These are phyloP conservation scores for Ambastaia sidthimunki DNA, from an alignment of 2,797 vertebrate genomes.

Conservation along the genomic window DNA sequence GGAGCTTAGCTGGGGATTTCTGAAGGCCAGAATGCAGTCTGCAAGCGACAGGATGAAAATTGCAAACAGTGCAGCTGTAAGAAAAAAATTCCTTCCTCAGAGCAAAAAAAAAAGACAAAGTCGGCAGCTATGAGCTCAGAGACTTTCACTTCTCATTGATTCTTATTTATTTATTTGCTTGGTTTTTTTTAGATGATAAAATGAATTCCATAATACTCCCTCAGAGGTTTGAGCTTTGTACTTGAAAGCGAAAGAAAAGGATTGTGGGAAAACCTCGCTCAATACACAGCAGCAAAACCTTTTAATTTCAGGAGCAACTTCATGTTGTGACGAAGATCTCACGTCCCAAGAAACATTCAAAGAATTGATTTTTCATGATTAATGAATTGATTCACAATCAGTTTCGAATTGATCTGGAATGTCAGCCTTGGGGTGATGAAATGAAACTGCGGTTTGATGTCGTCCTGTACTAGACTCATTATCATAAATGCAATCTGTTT, in stretches of 20 bases:
- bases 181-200: not conserved
- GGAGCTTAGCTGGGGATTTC: conserved; percentile 71
- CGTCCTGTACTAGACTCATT: conserved; percentile 27
- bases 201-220: conserved; percentile 56
- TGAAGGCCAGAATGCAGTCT: conserved; percentile 69
- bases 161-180: conserved; percentile 33
- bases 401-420: conserved; percentile 64
- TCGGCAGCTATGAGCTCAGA: conserved; percentile 64
- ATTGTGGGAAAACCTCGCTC: conserved; percentile 49
- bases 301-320: conserved; percentile 57
- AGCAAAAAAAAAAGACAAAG: conserved; percentile 63
- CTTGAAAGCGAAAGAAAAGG: conserved; percentile 69
- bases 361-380: conserved; percentile 65
- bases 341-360: conserved; percentile 57
- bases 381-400: conserved; percentile 59
- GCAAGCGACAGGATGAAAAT: conserved; percentile 73
- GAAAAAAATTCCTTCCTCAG: conserved; percentile 65
- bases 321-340: conserved; percentile 52
- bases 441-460: conserved; percentile 47
- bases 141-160: conserved; percentile 32
- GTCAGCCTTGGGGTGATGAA: conserved; percentile 52
- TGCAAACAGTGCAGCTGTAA: conserved; percentile 70
- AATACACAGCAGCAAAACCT: conserved; percentile 62
- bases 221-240: conserved; percentile 69
- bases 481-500: conserved; percentile 44